These are phyloP conservation scores for Cervus canadensis DNA, from an alignment of 2,113 vertebrate genomes.

Conservation along the genomic window DNA sequence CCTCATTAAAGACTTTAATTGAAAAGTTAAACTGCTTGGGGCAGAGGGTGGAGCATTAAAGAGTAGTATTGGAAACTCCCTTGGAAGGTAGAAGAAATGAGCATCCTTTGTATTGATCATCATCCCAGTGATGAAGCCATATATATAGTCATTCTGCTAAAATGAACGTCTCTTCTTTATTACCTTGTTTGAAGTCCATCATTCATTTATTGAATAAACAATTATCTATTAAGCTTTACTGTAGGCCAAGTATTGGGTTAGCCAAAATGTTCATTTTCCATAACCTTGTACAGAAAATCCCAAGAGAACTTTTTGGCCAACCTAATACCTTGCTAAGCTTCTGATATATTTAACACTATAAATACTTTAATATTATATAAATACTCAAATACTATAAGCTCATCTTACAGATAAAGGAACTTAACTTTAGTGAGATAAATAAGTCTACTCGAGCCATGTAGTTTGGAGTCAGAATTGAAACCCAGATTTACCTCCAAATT, in stretches of 20 bases:
- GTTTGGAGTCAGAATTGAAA: neutral
- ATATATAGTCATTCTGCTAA: neutral
- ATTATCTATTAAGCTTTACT: neutral
- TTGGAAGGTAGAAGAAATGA: neutral
- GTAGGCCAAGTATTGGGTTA: neutral
- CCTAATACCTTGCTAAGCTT: neutral
- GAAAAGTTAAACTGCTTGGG: neutral
- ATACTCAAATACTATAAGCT: neutral
- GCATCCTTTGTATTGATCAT: neutral
- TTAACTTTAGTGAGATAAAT: neutral
- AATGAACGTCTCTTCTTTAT: neutral
- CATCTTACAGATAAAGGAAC: constrained; percentile 14
- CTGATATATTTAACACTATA: neutral
- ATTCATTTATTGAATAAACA: neutral
- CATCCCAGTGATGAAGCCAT: neutral
- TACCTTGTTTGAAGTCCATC: neutral
- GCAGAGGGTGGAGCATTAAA: neutral
- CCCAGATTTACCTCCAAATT: neutral
- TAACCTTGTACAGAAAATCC: neutral
- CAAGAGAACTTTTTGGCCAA: neutral
- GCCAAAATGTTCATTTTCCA: neutral
- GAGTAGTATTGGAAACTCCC: neutral
- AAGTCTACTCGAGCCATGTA: neutral
- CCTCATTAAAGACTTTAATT: neutral
- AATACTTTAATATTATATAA: neutral